Percentiles rank a stretch among this genome's conserved stretches.
Conservation (phyloP, 2,797 vertebrate species). For the Anas capensis region DNA sequence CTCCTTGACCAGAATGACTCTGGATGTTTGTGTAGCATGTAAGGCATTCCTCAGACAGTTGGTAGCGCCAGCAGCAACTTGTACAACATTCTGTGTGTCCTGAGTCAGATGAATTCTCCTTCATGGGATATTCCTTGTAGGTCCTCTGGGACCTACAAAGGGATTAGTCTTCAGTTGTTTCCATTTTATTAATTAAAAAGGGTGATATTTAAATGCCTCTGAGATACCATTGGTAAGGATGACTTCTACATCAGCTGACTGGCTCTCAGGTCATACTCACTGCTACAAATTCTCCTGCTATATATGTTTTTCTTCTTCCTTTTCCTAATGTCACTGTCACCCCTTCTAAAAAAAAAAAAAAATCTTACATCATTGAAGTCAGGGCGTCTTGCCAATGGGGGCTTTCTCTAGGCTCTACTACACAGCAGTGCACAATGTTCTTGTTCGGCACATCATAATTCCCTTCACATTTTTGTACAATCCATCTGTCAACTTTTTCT, state of each 20-base stretch:
- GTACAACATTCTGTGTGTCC: background rate
- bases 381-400: background rate
- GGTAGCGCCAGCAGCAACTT: background rate
- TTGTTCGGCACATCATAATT: background rate
- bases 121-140: background rate
- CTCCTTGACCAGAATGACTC: conserved; percentile 58
- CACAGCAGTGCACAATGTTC: background rate
- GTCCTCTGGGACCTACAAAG: background rate
- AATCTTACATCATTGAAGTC: background rate
- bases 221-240: conserved; percentile 23
- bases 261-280: background rate
- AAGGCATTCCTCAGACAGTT: background rate
- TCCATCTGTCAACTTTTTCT: background rate
- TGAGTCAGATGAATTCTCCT: conserved; percentile 9
- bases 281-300: background rate
- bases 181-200: conserved; percentile 15
- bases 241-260: background rate
- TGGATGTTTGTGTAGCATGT: background rate
- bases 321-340: background rate
- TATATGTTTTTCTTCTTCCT: background rate
- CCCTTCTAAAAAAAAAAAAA: background rate
- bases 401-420: background rate
- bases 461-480: background rate
- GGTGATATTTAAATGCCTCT: conserved; percentile 36
- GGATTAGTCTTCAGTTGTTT: conserved; percentile 10